Evolutionary conservation across 2,113 vertebrate genomes (phyloP).

Genomic region (Diglossa brunneiventris): DNA sequence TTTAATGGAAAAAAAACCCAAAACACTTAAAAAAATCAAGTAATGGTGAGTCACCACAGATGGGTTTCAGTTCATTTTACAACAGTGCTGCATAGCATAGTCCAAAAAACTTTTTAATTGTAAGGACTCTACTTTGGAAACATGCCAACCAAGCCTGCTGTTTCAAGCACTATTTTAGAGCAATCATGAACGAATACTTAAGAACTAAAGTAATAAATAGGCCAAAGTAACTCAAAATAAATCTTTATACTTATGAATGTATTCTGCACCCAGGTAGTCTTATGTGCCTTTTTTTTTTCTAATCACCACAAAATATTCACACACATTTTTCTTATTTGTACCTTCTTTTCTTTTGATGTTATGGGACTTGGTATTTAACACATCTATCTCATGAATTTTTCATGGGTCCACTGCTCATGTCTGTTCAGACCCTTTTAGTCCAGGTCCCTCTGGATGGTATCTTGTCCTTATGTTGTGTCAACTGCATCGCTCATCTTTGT

Average conservation of each 20-base stretch:
- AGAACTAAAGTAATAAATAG: background rate
- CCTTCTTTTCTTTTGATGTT: background rate
- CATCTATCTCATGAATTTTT: background rate
- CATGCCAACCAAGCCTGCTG: background rate
- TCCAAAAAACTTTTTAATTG: background rate
- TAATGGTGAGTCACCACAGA: background rate
- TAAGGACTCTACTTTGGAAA: background rate
- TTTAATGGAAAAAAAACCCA: background rate
- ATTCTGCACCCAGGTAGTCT: background rate
- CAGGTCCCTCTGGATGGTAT: background rate
- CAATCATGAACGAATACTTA: background rate
- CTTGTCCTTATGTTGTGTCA: background rate
- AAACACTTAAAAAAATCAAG: background rate
- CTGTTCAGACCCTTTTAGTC: background rate
- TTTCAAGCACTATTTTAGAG: background rate
- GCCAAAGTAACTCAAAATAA: background rate
- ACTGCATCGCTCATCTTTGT: background rate
- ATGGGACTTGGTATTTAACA: background rate
- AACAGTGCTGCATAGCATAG: fast-evolving
- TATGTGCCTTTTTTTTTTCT: background rate
- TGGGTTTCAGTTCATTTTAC: background rate
- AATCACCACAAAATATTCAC: background rate
- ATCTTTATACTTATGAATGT: background rate
- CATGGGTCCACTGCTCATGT: background rate
- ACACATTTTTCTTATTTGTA: background rate